Evolutionary conservation across 2,888 invertebrate species (phyloP), one percentile per base, ranked within the genome.

Genomic region (Pollenia labialis): DNA sequence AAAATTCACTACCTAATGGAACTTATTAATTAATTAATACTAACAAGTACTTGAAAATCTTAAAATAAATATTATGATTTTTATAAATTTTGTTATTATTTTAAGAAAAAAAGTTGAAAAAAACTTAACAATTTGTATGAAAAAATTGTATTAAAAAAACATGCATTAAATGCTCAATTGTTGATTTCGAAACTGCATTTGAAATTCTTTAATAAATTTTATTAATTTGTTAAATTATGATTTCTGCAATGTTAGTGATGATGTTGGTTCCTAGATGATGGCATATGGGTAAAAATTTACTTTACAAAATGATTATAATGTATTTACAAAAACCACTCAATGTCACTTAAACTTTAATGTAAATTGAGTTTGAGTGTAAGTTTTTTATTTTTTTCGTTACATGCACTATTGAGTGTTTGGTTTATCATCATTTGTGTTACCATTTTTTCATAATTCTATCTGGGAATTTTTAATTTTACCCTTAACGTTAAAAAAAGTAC

Each of bases 131-230:
- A 66, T 74, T 81, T 74, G 12, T 71, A 62, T 75, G 32, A 18
- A 74, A 66, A 72, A 75, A 68, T 71, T 76, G 46, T 62, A 54
- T 76, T 42, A 48, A 84, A 82, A 82, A 72, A 79, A 66, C 83
- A 84, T 84, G 83, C 83, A 72, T 77, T 72, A 10, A 71, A 71
- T 77, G 76, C 83, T 76, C 40, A 76, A 48, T 56, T 46, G 16
- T 48, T 40, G 23, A 12, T 32, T 58, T 80, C 42, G 40, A 40
- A 81, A 81, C 56, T 72, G 56, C 56, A 56, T 62, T 52, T 14
- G n/a, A 72, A 48, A 42, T 48, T 74, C 58, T 23, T 75, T 42
- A 32, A n/a, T 44, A 48, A 16, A 32, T 66, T 54, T 32, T 4
- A 9, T 16, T 56, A 23, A 18, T 18, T 23, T 18, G 42, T 60